Evolutionary conservation across 2,888 invertebrate species (phyloP), one percentile per base, ranked within the genome.

Genomic region (Rhagonycha fulva): DNA sequence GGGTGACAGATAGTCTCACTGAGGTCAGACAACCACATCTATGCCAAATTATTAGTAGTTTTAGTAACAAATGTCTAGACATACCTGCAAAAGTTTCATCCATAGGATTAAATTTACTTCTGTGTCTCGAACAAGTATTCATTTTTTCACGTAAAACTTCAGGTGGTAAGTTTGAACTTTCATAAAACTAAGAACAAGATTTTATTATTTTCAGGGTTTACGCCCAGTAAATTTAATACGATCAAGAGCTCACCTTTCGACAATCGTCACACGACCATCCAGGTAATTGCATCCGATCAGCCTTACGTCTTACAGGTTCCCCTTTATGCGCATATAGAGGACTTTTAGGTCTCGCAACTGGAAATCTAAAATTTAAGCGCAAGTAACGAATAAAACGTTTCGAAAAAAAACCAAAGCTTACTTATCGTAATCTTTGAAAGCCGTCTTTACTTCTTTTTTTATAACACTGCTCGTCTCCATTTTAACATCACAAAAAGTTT

Each of bases 41-140:
- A 19, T 19, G 1, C 19, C 19, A 19, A 19, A 19, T 2, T 19
- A 19, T 2, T 19, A 1, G 19, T 2, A 19, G 19, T 19, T 19
- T 19, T 19, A 19, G 19, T 19, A 28, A 28, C 28, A 9, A 28
- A 11, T 30, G 11, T 30, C 3, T 62, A 14, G 28, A 72, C 12
- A 80, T 84, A 88, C 88, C 88, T 80, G 82, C 82, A 23, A 88
- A 88, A 47, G 89, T 88, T 62, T 79, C 78, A 47, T 82, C 76
- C 60, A 82, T 80, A 63, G 86, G 86, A 74, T 86, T 84, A 78
- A 85, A 88, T 76, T 86, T 87, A 69, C 87, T 86, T 80, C 88
- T 83, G 81, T 90, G 90, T 75, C 87, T 87, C 0, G 90, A 90
- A 83, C 90, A 90, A 32, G 84, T 82, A 81, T 89, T 86, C 83